Evolutionary conservation across 2,113 vertebrate genomes (phyloP).

Genomic region (Catagonus wagneri): DNA sequence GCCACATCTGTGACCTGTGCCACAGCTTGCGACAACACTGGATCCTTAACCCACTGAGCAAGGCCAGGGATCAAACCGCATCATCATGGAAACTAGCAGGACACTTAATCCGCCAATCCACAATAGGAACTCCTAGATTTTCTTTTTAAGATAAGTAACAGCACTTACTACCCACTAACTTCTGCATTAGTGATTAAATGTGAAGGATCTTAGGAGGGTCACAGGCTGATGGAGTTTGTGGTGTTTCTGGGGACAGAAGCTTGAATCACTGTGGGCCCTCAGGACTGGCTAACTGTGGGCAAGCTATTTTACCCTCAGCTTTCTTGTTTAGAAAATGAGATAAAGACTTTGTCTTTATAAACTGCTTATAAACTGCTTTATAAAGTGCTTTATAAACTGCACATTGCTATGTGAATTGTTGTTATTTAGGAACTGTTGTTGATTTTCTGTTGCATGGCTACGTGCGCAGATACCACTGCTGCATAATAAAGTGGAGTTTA

Average conservation of each 20-base stretch:
- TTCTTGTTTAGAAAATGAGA: slow-evolving; percentile 15
- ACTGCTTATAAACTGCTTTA: background rate
- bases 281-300: background rate
- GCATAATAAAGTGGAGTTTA: background rate
- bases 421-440: background rate
- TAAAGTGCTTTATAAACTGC: background rate
- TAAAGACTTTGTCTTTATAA: background rate
- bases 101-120: too few relatives aligned
- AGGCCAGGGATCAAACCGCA: too few relatives aligned
- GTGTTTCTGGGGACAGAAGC: background rate
- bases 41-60: too few relatives aligned
- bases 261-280: background rate
- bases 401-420: background rate
- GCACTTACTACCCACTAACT: background rate
- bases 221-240: background rate
- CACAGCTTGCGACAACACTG: too few relatives aligned
- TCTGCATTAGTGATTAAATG: background rate
- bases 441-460: background rate
- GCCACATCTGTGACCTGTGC: too few relatives aligned
- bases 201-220: background rate
- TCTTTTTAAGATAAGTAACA: too few relatives aligned
- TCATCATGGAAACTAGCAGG: too few relatives aligned
- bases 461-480: background rate
- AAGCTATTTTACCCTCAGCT: background rate
- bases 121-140: too few relatives aligned